A percentile compares a stretch with the other conserved stretches of the same genome.
Conservation (phyloP, 2,113 vertebrate genomes). For the Monarcha castaneiventris region DNA sequence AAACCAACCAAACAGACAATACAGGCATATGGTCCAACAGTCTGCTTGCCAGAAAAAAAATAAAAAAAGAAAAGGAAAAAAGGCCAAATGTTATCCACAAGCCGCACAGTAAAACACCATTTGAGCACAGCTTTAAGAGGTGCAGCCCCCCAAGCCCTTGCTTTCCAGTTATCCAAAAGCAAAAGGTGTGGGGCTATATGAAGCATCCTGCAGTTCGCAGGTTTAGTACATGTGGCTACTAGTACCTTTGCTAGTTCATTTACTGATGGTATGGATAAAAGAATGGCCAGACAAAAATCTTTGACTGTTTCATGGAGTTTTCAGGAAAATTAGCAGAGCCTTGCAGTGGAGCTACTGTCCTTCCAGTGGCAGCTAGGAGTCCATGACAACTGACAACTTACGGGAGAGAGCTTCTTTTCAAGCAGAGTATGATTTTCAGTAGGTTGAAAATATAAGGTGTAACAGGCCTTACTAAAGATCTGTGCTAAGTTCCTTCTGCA, state of each 20-base stretch:
- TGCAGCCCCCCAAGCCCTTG: not conserved
- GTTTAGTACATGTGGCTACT: not conserved
- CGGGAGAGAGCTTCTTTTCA: not conserved
- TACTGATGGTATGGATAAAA: not conserved
- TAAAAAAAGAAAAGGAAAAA: not conserved
- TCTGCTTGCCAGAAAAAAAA: not conserved
- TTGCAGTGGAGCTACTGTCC: not conserved
- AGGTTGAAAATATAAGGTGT: not conserved
- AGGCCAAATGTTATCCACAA: not conserved
- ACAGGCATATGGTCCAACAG: not conserved
- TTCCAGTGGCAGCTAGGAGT: not conserved
- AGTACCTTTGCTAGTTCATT: not conserved
- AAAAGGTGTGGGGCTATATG: not conserved
- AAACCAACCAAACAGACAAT: not conserved
- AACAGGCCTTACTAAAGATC: not conserved
- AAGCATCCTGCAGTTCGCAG: not conserved
- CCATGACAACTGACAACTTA: not conserved
- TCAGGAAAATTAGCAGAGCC: not conserved
- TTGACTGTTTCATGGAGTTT: not conserved
- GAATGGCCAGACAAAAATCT: not conserved
- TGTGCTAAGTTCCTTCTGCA: not conserved
- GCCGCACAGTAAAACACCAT: not conserved
- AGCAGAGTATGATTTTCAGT: not conserved
- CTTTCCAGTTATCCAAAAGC: not conserved
- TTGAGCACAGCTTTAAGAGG: not conserved